Base-by-base conservation (phyloP, 1,140 invertebrate species). In the Drosophila sturtevanti region DNA sequence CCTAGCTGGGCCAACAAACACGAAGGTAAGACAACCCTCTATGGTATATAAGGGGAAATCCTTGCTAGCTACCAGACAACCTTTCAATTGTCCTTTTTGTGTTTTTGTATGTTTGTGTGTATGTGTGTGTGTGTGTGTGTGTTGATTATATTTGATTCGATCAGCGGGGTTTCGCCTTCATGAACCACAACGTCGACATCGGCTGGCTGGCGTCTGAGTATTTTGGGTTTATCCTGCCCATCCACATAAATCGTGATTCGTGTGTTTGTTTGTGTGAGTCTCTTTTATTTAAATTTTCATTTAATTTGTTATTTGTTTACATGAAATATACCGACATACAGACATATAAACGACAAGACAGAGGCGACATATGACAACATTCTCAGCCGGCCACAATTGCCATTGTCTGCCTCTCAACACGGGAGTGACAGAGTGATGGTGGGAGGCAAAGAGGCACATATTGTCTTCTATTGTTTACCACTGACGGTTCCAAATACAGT, bases 301-400 rank as follows among this genome's bases (percentile, higher is more conserved):
- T 89, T 90, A 90, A 90, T 90, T 90, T 90, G 87, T 90, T 90
- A 90, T 90, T 90, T 90, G 87, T 90, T 90, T 90, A 87, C 76
- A 87, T 87, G 84, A 87, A 87, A 82, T 72, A 87, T 68, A 79
- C 41, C 82, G 82, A 87, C 63, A 75, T 79, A 75, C 77, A 71
- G n/a, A n/a, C n/a, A n/a, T n/a, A n/a, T n/a, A 21, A 48, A 78
- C 82, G 79, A 86, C 75, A 82, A 66, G 71, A 81, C 82, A 63
- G 66, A 76, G 77, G 76, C 84, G 77, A 89, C 84, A 89, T 89
- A 89, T 89, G 84, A 89, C 84, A 89, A 84, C 79, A 89, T 89
- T 89, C 84, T 89, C 84, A 89, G 82, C 82, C 84, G 76, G 65
- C 72, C 82, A 87, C 82, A 89, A 87, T 87, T 87, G 84, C 82